A percentile compares a stretch with the other conserved stretches of the same genome.
Conservation (phyloP, 2,113 vertebrate species). For the Thymallus thymallus region DNA sequence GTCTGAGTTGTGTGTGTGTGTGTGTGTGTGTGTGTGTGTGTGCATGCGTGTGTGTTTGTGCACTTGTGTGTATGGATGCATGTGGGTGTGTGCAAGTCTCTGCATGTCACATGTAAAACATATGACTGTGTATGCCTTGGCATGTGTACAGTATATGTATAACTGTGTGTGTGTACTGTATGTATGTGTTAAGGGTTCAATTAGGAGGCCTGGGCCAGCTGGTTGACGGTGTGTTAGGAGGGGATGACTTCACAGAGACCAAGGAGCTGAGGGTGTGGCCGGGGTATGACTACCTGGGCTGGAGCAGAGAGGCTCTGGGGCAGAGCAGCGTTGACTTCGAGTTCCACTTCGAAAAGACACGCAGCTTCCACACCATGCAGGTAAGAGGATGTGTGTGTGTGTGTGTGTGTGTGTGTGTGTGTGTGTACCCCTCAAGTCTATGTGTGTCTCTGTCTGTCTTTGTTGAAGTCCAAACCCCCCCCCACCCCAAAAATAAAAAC, state of each 20-base stretch:
- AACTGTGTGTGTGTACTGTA: slow-evolving; percentile 12
- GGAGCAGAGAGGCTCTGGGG: slow-evolving; percentile 79
- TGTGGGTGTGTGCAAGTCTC: slow-evolving; percentile 17
- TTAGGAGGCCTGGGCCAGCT: slow-evolving; percentile 91
- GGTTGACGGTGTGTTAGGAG: slow-evolving; percentile 84
- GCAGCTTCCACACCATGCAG: slow-evolving; percentile 85
- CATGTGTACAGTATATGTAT: not conserved
- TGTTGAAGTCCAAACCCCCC: too few relatives aligned
- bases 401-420: not conserved
- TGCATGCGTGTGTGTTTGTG: slow-evolving; percentile 10
- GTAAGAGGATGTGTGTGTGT: slow-evolving; percentile 52
- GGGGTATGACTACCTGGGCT: slow-evolving; percentile 91
- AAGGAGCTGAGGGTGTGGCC: slow-evolving; percentile 88
- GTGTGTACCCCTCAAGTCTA: not conserved
- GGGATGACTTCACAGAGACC: slow-evolving; percentile 84
- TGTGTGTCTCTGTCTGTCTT: too few relatives aligned
- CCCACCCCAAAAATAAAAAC: too few relatives aligned
- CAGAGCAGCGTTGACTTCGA: slow-evolving; percentile 83
- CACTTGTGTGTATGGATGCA: slow-evolving; percentile 14
- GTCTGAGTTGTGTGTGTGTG: slow-evolving; percentile 3
- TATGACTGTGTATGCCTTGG: not conserved
- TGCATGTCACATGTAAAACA: slow-evolving; percentile 1
- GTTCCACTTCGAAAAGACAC: slow-evolving; percentile 85
- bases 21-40: slow-evolving; percentile 2
- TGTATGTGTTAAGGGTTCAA: slow-evolving; percentile 73